These are phyloP conservation scores for Cephus sareptanus DNA, from an alignment of 2,888 invertebrate genomes.

Conservation along the genomic window DNA sequence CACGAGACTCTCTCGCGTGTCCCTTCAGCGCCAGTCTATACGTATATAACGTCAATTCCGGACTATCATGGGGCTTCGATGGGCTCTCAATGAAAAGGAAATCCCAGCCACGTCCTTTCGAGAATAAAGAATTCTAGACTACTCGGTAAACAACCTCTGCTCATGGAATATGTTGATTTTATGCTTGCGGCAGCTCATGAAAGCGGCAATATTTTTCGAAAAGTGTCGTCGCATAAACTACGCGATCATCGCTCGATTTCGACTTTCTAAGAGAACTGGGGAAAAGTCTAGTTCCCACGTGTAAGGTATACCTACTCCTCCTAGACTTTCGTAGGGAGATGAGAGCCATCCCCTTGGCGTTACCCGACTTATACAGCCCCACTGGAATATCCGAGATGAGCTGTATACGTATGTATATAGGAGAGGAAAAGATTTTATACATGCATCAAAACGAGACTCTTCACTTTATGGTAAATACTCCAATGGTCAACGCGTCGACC, in stretches of 20 bases:
- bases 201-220: conserved; percentile 30
- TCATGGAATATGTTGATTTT: conserved; percentile 31
- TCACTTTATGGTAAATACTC: background rate
- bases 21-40: background rate
- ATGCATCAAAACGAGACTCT: background rate
- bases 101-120: background rate
- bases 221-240: conserved; percentile 31
- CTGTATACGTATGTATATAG: background rate
- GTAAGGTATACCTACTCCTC: background rate
- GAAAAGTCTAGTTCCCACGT: background rate
- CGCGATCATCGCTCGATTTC: conserved; percentile 35
- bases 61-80: background rate
- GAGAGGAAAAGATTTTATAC: background rate
- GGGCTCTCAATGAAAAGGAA: conserved; percentile 1
- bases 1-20: background rate
- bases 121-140: background rate
- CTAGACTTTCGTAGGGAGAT: background rate
- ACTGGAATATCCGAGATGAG: background rate
- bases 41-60: background rate
- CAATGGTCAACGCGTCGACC: background rate
- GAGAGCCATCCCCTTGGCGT: background rate
- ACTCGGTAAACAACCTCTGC: background rate
- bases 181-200: conserved; percentile 20
- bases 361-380: background rate
- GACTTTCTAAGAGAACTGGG: conserved; percentile 22